Evolutionary conservation across 2,113 vertebrate genomes (phyloP).

Genomic region (Vulpes lagopus): DNA sequence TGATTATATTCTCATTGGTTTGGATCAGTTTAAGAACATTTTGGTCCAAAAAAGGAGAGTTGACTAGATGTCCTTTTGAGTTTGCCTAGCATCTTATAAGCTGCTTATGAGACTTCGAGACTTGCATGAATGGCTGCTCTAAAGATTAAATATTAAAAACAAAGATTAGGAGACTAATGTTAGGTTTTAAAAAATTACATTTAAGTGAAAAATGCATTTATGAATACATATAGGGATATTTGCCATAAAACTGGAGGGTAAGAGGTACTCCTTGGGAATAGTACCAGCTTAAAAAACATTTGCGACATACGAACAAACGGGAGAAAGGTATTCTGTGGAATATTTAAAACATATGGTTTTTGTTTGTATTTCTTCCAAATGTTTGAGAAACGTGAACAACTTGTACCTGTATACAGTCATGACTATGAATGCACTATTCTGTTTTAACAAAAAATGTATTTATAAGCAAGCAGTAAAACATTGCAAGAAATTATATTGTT

Average conservation of each 20-base stretch:
- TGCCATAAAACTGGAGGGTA: conserved; percentile 73
- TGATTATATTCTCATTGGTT: conserved; percentile 49
- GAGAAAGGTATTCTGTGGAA: conserved; percentile 86
- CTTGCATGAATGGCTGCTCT: conserved; percentile 9
- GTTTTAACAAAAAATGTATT: conserved; percentile 89
- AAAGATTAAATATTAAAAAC: background rate
- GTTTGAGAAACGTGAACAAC: conserved; percentile 86
- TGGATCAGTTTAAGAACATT: background rate
- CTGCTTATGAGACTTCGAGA: conserved; percentile 44
- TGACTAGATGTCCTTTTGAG: background rate
- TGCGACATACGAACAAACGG: conserved; percentile 74
- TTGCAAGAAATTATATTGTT: conserved; percentile 87
- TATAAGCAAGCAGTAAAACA: conserved; percentile 87
- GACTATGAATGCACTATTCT: conserved; percentile 88
- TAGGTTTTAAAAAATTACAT: conserved; percentile 66
- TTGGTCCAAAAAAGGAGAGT: background rate
- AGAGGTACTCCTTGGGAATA: conserved; percentile 76
- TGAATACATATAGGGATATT: conserved; percentile 71
- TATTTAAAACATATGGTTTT: conserved; percentile 90
- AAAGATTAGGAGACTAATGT: background rate
- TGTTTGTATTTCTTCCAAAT: conserved; percentile 89
- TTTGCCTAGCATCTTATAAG: conserved; percentile 20
- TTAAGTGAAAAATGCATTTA: conserved; percentile 70
- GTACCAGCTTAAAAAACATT: conserved; percentile 77
- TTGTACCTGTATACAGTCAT: conserved; percentile 88